Evolutionary conservation across 2,888 invertebrate genomes (phyloP).

Genomic region (Archips crataeganus): DNA sequence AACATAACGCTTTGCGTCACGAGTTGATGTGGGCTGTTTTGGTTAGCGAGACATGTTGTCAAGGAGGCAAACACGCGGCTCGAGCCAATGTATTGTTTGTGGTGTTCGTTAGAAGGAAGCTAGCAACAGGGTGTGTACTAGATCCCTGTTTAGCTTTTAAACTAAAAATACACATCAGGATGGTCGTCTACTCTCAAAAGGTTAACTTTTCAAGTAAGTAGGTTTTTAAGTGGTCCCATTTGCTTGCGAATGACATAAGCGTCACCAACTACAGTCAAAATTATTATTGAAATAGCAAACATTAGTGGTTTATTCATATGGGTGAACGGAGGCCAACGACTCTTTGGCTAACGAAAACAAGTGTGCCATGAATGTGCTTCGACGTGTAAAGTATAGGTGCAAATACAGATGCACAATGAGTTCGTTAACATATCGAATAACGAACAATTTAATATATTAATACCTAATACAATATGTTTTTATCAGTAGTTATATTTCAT

Average conservation of each 20-base stretch:
- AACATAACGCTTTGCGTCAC: conserved; percentile 58
- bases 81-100: conserved; percentile 60
- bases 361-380: conserved; percentile 56
- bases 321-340: conserved; percentile 66
- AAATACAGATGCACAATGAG: conserved; percentile 47
- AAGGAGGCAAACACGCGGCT: conserved; percentile 68
- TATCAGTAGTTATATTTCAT: conserved; percentile 28
- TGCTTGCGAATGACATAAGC: conserved; percentile 54
- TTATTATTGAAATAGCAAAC: conserved; percentile 62
- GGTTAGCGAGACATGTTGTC: conserved; percentile 71
- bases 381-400: conserved; percentile 45
- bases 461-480: conserved; percentile 20
- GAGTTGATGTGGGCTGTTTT: conserved; percentile 59
- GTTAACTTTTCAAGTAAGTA: conserved; percentile 19
- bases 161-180: not conserved
- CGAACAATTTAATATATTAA: conserved; percentile 24
- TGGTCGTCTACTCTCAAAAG: not conserved
- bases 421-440: conserved; percentile 44
- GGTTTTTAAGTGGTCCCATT: conserved; percentile 21
- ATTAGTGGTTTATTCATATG: conserved; percentile 56
- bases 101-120: conserved; percentile 54
- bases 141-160: conserved; percentile 11
- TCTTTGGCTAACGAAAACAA: conserved; percentile 56
- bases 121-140: conserved; percentile 29
- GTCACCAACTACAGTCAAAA: conserved; percentile 53